Evolutionary conservation across 2,888 invertebrate species (phyloP).

Genomic region (Andrena fulva): DNA sequence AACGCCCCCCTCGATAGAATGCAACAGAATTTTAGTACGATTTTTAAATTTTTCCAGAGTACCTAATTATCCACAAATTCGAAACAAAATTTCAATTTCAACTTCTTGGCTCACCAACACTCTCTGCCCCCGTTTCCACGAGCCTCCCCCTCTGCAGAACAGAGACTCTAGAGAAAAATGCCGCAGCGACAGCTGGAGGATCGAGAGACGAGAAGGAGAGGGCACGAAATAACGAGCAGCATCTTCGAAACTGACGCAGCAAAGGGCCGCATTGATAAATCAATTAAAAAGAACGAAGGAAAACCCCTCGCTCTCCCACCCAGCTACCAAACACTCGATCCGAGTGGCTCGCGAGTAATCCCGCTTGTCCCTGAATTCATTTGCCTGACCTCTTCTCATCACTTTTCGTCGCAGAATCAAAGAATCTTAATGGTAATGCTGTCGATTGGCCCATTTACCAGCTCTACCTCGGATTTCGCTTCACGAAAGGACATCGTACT

Average conservation of each 20-base stretch:
- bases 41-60: too few relatives aligned
- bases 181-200: background rate
- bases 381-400: conserved; percentile 40
- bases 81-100: too few relatives aligned
- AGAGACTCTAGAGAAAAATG: background rate
- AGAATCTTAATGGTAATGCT: conserved; percentile 62
- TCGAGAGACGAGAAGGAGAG: too few relatives aligned
- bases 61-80: too few relatives aligned
- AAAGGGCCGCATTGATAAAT: conserved; percentile 8
- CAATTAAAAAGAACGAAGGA: conserved; percentile 4
- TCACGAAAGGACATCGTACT: conserved; percentile 32
- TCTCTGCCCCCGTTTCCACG: background rate
- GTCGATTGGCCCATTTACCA: conserved; percentile 60
- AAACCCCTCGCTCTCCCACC: background rate
- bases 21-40: too few relatives aligned
- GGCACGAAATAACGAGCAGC: background rate
- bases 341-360: conserved; percentile 10
- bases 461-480: conserved; percentile 32
- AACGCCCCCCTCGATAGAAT: too few relatives aligned
- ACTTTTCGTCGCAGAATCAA: conserved; percentile 49
- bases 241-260: background rate
- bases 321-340: conserved; percentile 10
- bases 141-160: background rate
- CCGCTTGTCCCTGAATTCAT: conserved; percentile 16
- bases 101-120: background rate